phyloP scores from a whole-genome alignment of 2,797 vertebrate species.

The Podargus strigoides region DNA sequence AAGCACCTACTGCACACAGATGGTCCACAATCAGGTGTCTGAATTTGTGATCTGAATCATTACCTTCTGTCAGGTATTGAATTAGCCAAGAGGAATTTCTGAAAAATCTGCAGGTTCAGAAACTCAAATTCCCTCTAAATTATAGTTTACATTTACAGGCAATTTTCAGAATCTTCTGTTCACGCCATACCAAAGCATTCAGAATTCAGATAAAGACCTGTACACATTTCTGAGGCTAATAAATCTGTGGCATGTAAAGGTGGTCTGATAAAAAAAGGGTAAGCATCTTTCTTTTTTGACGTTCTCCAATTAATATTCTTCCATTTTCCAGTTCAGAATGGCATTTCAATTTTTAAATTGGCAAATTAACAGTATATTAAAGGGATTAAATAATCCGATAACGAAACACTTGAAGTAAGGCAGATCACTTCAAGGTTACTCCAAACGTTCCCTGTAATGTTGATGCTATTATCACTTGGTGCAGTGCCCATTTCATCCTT shows the following conservation, averaged over 20 bases:
- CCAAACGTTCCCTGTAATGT: not conserved
- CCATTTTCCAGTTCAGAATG: not conserved
- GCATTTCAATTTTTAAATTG: not conserved
- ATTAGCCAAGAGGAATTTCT: not conserved
- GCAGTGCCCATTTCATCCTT: not conserved
- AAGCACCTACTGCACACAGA: not conserved
- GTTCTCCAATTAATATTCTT: not conserved
- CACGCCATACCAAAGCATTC: not conserved
- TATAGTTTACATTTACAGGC: not conserved
- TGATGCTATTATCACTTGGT: not conserved
- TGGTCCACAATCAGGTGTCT: not conserved
- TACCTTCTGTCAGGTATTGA: not conserved
- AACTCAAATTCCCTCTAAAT: not conserved
- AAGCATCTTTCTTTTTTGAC: not conserved
- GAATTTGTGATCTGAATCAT: not conserved
- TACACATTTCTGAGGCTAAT: not conserved
- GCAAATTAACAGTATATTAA: not conserved
- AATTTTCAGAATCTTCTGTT: not conserved
- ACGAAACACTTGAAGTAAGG: not conserved
- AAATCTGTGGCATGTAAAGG: not conserved
- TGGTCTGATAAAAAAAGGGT: not conserved
- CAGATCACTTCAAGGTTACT: not conserved
- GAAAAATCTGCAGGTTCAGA: not conserved
- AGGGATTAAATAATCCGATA: not conserved
- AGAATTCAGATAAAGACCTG: not conserved